Evolutionary conservation across 1,140 invertebrate species (phyloP).

Genomic region (Acyrthosiphon pisum): DNA sequence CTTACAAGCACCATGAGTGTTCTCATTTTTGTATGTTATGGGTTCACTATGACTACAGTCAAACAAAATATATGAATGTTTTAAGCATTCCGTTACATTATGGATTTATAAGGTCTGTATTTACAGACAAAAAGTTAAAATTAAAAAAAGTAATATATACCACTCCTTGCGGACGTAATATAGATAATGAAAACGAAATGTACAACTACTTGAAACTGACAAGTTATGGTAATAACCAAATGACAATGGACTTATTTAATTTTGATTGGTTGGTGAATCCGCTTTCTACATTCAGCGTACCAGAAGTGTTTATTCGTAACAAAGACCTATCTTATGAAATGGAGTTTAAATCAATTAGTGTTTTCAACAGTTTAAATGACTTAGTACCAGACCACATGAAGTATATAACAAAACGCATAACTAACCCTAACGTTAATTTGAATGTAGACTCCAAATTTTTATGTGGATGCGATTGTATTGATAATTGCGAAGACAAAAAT

Average conservation of each 20-base stretch:
- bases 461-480: slow-evolving; percentile 88
- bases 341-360: slow-evolving; percentile 86
- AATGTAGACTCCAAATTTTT: slow-evolving; percentile 88
- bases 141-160: slow-evolving; percentile 75
- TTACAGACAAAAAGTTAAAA: background rate
- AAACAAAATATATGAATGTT: slow-evolving; percentile 79
- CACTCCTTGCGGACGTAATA: slow-evolving; percentile 82
- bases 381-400: slow-evolving; percentile 82
- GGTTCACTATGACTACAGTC: slow-evolving; percentile 65
- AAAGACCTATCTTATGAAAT: slow-evolving; percentile 79
- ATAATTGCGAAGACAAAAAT: slow-evolving; percentile 85
- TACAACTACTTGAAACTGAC: slow-evolving; percentile 77
- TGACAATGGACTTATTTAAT: slow-evolving; percentile 85
- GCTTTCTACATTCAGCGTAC: slow-evolving; percentile 74
- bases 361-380: slow-evolving; percentile 88
- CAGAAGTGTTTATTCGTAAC: slow-evolving; percentile 7
- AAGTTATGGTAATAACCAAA: slow-evolving; percentile 64
- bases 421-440: slow-evolving; percentile 82
- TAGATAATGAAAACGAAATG: slow-evolving; percentile 81
- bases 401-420: slow-evolving; percentile 84
- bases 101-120: slow-evolving; percentile 77
- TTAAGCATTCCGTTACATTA: slow-evolving; percentile 84
- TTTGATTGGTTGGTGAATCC: slow-evolving; percentile 81
- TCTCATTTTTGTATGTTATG: slow-evolving; percentile 70
- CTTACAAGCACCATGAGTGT: background rate